These are phyloP conservation scores for Zophobas atratus DNA, from an alignment of 1,140 invertebrate species.

Conservation along the genomic window DNA sequence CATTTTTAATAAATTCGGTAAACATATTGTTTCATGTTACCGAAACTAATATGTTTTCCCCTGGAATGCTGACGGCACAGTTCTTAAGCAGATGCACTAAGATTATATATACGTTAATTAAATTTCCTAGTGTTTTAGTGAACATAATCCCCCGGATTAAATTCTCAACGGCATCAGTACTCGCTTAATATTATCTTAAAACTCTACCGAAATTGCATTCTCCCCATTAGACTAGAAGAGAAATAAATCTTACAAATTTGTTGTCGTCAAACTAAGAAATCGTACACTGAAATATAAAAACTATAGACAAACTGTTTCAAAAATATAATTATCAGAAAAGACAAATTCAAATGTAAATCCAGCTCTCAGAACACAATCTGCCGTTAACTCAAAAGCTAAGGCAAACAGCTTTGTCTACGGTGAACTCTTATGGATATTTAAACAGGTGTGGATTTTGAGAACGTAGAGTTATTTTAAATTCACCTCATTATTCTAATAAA, in stretches of 20 bases:
- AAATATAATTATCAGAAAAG: background rate
- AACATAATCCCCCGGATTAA: constrained; percentile 12
- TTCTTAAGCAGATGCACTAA: constrained; percentile 6
- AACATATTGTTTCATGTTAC: background rate
- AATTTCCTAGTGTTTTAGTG: constrained; percentile 18
- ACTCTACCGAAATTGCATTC: constrained; percentile 4
- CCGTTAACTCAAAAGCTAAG: background rate
- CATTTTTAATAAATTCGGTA: constrained; percentile 1
- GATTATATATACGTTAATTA: constrained; percentile 29
- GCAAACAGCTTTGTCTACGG: background rate
- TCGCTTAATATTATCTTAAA: background rate
- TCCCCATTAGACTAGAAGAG: background rate
- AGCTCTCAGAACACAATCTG: too few relatives aligned
- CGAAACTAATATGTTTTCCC: constrained; percentile 2
- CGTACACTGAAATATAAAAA: too few relatives aligned
- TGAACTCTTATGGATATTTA: constrained; percentile 4
- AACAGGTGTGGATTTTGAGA: background rate
- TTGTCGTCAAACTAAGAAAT: background rate
- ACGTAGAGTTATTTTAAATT: background rate
- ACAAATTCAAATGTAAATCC: background rate
- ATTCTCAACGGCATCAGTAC: background rate
- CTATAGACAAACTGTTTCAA: background rate
- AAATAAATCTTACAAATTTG: background rate
- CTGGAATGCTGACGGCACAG: background rate
- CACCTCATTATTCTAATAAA: too few relatives aligned